Evolutionary conservation across 1,140 invertebrate species (phyloP).

Genomic region (Cryptotermes secundus): DNA sequence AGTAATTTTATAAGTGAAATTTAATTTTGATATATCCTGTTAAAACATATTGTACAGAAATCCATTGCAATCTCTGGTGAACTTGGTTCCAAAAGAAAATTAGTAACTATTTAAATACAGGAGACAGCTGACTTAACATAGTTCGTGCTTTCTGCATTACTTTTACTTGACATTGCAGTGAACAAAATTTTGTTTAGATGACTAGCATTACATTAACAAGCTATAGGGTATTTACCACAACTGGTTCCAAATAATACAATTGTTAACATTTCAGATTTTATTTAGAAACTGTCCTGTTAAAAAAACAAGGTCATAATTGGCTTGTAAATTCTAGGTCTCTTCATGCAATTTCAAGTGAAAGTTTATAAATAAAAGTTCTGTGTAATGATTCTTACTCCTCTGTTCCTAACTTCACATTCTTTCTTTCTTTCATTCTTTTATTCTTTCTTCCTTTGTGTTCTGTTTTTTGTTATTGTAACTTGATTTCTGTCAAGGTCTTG

Average conservation of each 20-base stretch:
- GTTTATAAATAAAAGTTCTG: background rate
- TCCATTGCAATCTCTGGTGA: background rate
- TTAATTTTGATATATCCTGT: no score
- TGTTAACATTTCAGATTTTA: no score
- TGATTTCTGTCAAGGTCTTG: constrained; percentile 5
- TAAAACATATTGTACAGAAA: background rate
- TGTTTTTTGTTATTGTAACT: background rate
- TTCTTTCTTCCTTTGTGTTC: background rate
- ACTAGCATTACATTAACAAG: no score
- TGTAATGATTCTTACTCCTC: constrained; percentile 4
- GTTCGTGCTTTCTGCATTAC: background rate
- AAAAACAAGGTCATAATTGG: no score
- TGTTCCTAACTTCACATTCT: background rate
- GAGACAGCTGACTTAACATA: background rate
- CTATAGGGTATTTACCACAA: no score
- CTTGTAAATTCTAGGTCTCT: background rate
- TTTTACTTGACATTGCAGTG: background rate
- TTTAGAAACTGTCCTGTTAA: no score
- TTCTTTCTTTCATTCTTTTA: constrained; percentile 3
- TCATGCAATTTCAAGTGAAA: background rate
- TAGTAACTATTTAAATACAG: background rate
- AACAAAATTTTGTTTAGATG: background rate
- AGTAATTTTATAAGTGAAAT: no score
- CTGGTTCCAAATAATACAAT: no score
- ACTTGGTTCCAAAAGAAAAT: background rate